Conservation (phyloP, 30 jellyfish, hydroid and myxozoan genomes). For the Aurelia sp. region DNA sequence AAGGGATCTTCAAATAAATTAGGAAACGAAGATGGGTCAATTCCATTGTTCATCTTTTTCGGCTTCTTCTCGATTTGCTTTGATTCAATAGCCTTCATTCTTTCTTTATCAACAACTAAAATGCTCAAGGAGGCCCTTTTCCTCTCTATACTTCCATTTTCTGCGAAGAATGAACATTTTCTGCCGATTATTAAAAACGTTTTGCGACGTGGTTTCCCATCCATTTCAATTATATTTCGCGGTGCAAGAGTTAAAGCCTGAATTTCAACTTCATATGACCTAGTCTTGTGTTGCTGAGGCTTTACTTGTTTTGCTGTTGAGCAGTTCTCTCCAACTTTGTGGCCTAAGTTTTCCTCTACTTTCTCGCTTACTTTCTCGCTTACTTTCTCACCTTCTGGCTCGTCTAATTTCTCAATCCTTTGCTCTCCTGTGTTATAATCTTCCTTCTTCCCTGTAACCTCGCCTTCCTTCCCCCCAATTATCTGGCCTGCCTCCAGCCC, state of each 20-base stretch:
- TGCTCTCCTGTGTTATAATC: no score
- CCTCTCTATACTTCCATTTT: neutral
- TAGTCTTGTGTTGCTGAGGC: no score
- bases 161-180: conserved; percentile 15
- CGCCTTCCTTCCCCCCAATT: no score
- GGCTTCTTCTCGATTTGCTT: conserved; percentile 10
- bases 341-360: no score
- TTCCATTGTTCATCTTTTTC: neutral
- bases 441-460: no score
- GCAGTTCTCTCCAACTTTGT: no score
- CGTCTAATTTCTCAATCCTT: no score
- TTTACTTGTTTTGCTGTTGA: no score
- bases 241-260: conserved; percentile 39
- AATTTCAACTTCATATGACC: conserved; percentile 19
- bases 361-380: no score
- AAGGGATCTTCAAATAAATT: conserved; percentile 12
- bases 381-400: no score
- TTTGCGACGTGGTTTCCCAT: neutral
- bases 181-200: conserved; percentile 19
- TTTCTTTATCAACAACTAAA: conserved; percentile 15
- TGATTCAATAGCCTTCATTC: conserved; percentile 12
- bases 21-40: conserved; percentile 3
- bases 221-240: conserved; percentile 7
- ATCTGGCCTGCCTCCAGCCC: no score
- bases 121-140: conserved; percentile 7